Evolutionary conservation across 2,113 vertebrate species (phyloP).

Genomic region (Uropsilus gracilis): DNA sequence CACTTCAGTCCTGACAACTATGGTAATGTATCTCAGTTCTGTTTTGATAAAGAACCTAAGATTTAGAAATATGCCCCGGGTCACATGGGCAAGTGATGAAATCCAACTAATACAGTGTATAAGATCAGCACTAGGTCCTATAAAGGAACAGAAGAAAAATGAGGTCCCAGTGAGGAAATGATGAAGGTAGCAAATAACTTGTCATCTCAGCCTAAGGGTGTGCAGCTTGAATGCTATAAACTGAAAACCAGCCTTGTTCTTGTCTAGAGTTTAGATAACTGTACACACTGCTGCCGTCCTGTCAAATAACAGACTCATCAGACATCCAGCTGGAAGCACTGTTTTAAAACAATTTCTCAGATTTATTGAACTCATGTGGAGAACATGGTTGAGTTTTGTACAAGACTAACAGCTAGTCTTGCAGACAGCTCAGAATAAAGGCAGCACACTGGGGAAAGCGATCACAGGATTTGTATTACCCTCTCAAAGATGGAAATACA

Average conservation of each 20-base stretch:
- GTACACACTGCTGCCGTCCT: conserved; percentile 11
- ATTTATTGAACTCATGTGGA: conserved; percentile 69
- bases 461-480: background rate
- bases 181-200: conserved; percentile 69
- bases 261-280: conserved; percentile 45
- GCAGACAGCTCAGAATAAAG: background rate
- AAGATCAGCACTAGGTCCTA: conserved; percentile 50
- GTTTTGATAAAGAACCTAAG: conserved; percentile 40
- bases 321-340: background rate
- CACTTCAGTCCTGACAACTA: background rate
- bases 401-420: background rate
- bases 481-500: conserved; percentile 19
- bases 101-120: conserved; percentile 58
- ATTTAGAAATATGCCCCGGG: conserved; percentile 44
- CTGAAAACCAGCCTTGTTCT: conserved; percentile 64
- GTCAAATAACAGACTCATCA: conserved; percentile 58
- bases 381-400: conserved; percentile 27
- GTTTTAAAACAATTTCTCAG: conserved; percentile 65
- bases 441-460: background rate
- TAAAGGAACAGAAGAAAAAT: conserved; percentile 65
- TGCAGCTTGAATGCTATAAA: conserved; percentile 66
- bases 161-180: conserved; percentile 68
- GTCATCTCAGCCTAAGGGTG: conserved; percentile 59
- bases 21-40: background rate
- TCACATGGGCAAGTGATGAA: conserved; percentile 45